phyloP scores from a whole-genome alignment of 2,888 invertebrate species.

The Troides helena region DNA sequence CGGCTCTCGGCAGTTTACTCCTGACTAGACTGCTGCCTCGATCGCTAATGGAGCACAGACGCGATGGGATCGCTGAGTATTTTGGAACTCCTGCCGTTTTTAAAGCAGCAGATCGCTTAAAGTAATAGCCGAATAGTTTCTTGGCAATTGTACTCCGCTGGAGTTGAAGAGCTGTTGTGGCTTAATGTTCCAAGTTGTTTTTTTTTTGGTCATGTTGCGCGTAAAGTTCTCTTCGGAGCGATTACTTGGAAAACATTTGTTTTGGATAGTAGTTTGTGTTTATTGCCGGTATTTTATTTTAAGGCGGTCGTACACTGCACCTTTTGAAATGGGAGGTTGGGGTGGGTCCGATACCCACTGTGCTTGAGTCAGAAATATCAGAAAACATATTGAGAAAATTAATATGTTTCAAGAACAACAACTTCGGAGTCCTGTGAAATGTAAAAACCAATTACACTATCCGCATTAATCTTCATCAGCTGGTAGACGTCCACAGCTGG shows the following conservation, averaged over 20 bases:
- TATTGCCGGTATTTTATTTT: too few relatives aligned
- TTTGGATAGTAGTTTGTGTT: constrained; percentile 14
- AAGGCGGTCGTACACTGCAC: too few relatives aligned
- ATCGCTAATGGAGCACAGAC: constrained; percentile 19
- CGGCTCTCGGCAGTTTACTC: constrained; percentile 19
- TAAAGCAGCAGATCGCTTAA: constrained; percentile 9
- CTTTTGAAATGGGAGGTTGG: too few relatives aligned
- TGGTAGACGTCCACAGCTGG: too few relatives aligned
- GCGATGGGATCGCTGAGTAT: neutral
- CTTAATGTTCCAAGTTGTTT: constrained; percentile 3
- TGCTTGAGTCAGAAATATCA: too few relatives aligned
- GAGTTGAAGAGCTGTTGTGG: constrained; percentile 13
- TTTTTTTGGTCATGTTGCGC: constrained; percentile 14
- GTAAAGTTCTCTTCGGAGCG: constrained; percentile 17
- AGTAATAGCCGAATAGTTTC: constrained; percentile 25
- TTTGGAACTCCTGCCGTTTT: constrained; percentile 17
- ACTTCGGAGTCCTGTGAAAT: too few relatives aligned
- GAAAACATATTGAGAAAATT: too few relatives aligned
- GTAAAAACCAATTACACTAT: too few relatives aligned
- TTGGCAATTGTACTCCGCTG: constrained; percentile 23
- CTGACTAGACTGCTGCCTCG: constrained; percentile 24
- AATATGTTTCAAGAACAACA: too few relatives aligned
- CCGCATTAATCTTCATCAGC: too few relatives aligned
- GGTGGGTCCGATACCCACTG: too few relatives aligned
- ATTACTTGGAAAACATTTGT: constrained; percentile 24